Percentiles rank a stretch among this genome's conserved stretches.
Evolutionary conservation across 2,797 vertebrate genomes (phyloP).

Genomic region (Myotis planiceps): DNA sequence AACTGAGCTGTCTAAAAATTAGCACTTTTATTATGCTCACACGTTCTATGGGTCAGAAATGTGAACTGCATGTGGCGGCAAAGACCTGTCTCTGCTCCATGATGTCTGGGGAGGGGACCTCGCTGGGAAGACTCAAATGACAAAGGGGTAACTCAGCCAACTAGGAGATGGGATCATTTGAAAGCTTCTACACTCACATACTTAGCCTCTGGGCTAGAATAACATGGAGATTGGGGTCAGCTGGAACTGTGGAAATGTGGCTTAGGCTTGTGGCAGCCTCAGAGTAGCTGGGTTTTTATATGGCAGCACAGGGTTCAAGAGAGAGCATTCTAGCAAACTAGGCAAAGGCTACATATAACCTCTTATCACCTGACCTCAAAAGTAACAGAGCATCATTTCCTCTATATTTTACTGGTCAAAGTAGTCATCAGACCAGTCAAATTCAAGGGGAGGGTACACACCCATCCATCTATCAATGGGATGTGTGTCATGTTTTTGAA

Average conservation of each 20-base stretch:
- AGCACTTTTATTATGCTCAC: neutral
- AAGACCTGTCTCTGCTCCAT: neutral
- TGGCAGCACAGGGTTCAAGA: neutral
- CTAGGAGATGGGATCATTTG: neutral
- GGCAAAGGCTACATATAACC: neutral
- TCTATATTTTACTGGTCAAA: neutral
- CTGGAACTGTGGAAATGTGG: fast-evolving
- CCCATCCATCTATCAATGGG: neutral
- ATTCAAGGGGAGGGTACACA: neutral
- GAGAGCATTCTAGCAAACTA: neutral
- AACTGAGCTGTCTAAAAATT: neutral
- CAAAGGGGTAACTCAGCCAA: neutral
- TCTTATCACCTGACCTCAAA: neutral
- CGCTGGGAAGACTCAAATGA: neutral
- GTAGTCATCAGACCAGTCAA: neutral
- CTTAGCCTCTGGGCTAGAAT: neutral
- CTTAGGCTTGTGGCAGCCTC: neutral
- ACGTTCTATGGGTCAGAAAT: neutral
- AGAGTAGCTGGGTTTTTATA: neutral
- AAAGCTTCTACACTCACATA: neutral
- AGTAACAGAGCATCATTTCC: neutral
- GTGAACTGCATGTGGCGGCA: neutral
- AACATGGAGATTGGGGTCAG: neutral
- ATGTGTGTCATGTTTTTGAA: neutral
- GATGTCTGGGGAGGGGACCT: neutral